A percentile compares a stretch with the other conserved stretches of the same genome.
Evolutionary conservation across 2,888 invertebrate species (phyloP).

Genomic region (Phengaris alcon): DNA sequence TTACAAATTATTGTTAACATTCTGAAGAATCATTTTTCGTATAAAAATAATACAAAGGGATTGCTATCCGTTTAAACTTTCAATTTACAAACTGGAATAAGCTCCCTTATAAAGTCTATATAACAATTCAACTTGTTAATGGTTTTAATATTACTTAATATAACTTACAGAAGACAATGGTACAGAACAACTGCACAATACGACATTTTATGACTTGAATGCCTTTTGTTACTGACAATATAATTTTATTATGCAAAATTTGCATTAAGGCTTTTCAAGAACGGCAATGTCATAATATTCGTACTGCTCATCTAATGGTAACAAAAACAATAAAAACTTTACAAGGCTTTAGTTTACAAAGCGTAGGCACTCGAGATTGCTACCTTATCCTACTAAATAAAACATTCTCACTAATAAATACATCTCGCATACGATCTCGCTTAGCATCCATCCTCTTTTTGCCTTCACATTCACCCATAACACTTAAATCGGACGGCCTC

Average conservation of each 20-base stretch:
- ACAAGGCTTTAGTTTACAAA: constrained; percentile 77
- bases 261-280: constrained; percentile 8
- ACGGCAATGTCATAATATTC: constrained; percentile 17
- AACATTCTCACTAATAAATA: constrained; percentile 78
- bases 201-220: constrained; percentile 17
- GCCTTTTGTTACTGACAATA: constrained; percentile 12
- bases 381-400: constrained; percentile 69
- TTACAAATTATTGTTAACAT: constrained; percentile 79
- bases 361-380: constrained; percentile 80
- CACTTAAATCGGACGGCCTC: constrained; percentile 69
- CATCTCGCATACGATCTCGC: constrained; percentile 61
- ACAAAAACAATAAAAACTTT: constrained; percentile 76
- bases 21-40: constrained; percentile 69
- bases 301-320: constrained; percentile 74
- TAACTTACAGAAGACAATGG: constrained; percentile 75
- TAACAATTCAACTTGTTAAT: constrained; percentile 78
- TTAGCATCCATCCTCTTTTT: constrained; percentile 50
- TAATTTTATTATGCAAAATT: constrained; percentile 13
- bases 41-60: constrained; percentile 77
- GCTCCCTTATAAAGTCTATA: constrained; percentile 56
- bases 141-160: constrained; percentile 73
- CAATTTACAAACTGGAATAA: constrained; percentile 45
- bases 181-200: constrained; percentile 64
- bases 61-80: constrained; percentile 42
- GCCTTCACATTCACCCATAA: constrained; percentile 51